A percentile compares a stretch with the other conserved stretches of the same genome.
Conservation (phyloP, 1,140 invertebrate species). For the Akabosia matsudoensis region DNA sequence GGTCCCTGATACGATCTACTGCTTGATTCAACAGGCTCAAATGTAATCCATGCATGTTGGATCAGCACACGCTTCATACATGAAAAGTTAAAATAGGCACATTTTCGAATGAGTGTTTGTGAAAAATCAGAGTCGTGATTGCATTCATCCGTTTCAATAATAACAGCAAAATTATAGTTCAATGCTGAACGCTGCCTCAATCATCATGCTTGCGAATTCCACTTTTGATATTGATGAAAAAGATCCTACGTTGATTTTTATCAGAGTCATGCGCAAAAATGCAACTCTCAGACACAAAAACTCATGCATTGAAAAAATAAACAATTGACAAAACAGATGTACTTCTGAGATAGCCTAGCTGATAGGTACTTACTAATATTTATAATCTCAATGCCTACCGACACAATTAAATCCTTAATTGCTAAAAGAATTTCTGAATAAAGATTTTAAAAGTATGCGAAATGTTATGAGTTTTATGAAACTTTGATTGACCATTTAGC, state of each 20-base stretch:
- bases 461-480: too few species aligned
- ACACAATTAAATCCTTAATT: too few species aligned
- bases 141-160: conserved; percentile 6
- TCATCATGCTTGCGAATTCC: background rate
- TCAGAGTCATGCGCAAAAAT: background rate
- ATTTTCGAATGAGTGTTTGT: background rate
- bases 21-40: background rate
- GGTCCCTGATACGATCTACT: too few species aligned
- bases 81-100: background rate
- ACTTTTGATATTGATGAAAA: background rate
- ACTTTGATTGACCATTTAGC: too few species aligned
- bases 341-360: too few species aligned
- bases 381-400: too few species aligned
- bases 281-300: background rate
- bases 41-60: background rate
- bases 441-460: too few species aligned
- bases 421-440: too few species aligned
- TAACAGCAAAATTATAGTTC: background rate
- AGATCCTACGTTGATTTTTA: background rate
- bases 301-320: background rate
- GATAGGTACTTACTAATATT: too few species aligned
- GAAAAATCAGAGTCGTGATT: conserved; percentile 1
- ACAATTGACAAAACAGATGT: background rate
- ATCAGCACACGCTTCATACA: background rate
- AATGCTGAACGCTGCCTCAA: background rate